Evolutionary conservation across 2,888 invertebrate species (phyloP), one percentile per base, ranked within the genome.

Genomic region (Conistra vaccinii): DNA sequence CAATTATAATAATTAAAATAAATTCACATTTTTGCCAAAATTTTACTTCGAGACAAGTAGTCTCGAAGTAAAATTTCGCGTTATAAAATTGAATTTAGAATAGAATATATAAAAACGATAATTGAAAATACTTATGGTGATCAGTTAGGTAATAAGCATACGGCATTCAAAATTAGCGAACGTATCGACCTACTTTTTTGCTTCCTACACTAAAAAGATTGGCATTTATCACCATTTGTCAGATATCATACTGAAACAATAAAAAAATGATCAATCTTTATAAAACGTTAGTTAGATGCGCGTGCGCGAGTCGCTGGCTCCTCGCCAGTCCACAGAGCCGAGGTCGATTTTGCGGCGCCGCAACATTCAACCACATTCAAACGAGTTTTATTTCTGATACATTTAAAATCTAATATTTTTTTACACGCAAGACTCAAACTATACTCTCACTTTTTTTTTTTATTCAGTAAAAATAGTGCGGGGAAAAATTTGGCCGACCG

Each of bases 341-440:
- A 92, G 90, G 92, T 90, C 92, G 91, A 92, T 93, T 93, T 87
- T 94, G 95, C 92, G 96, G 95, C 92, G 90, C 93, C 94, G 89
- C 94, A 91, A 90, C 85, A 90, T 93, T 90, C 89, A 88, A 96
- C 96, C 96, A 90, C 95, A 95, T 91, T 92, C 86, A 90, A 91
- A 93, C 90, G 90, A 89, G 85, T 91, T 92, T 92, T 93, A 93
- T 93, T 92, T 91, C 75, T 70, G 83, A 83, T 62, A 55, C 78
- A 76, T 86, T 86, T 86, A 73, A 88, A 87, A 83, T 83, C 80
- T 79, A 85, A 76, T 68, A 62, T 69, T 79, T 73, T 82, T 76
- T 77, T 23, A 20, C 58, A 23, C 57, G 61, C 61, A 60, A 71
- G 42, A 48, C 48, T 48, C 7, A 48, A 78, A 69, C 69, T 70